These are phyloP conservation scores for Diabrotica virgifera DNA, from an alignment of 1,140 invertebrate genomes.

Conservation along the genomic window DNA sequence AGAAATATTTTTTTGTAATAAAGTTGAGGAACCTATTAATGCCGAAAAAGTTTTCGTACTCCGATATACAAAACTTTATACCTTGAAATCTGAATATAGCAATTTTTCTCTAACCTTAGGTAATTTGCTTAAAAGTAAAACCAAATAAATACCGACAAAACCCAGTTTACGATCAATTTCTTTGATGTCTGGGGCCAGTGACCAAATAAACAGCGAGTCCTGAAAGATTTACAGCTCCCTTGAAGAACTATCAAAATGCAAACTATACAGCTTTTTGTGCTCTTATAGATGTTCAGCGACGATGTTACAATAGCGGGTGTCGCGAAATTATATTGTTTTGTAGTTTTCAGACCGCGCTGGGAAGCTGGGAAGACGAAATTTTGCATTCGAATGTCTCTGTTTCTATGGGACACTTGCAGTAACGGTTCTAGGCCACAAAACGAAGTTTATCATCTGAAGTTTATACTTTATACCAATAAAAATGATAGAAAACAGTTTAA, in stretches of 20 bases:
- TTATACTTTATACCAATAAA: too few species aligned
- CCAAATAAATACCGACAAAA: too few species aligned
- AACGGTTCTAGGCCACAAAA: neutral
- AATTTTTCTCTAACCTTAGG: too few species aligned
- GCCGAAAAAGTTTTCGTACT: too few species aligned
- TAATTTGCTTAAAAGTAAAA: too few species aligned
- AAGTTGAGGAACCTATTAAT: too few species aligned
- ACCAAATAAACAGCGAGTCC: neutral
- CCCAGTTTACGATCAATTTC: too few species aligned
- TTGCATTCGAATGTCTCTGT: slow-evolving; percentile 2
- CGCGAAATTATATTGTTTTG: slow-evolving; percentile 2
- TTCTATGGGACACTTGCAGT: neutral
- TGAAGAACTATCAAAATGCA: slow-evolving; percentile 2
- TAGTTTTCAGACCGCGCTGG: neutral
- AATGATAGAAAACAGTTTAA: too few species aligned
- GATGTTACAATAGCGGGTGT: neutral
- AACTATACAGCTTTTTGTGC: neutral
- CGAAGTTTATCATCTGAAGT: too few species aligned
- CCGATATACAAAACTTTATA: too few species aligned
- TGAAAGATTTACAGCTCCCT: neutral
- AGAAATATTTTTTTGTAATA: too few species aligned
- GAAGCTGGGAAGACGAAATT: neutral
- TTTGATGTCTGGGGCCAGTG: neutral
- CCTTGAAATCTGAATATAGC: too few species aligned
- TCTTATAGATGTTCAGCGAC: neutral